Evolutionary conservation across 2,888 invertebrate genomes (phyloP).

Genomic region (Callyntrura guangdongensis): DNA sequence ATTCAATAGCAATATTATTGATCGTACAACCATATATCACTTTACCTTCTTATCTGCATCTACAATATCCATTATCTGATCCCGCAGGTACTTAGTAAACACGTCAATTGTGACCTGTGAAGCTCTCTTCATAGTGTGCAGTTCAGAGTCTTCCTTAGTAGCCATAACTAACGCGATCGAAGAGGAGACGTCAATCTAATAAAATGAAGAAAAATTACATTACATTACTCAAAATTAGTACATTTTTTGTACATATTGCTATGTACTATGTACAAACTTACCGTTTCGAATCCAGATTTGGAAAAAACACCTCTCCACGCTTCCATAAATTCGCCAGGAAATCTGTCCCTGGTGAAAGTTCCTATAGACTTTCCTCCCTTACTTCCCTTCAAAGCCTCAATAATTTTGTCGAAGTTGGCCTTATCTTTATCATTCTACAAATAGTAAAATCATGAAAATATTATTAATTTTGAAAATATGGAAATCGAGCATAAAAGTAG

Average conservation of each 20-base stretch:
- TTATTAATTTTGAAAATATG: constrained; percentile 18
- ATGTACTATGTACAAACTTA: constrained; percentile 85
- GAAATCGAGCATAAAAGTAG: no score
- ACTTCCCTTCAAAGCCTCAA: constrained; percentile 94
- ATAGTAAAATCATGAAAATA: background rate
- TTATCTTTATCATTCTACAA: constrained; percentile 97
- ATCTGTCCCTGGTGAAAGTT: constrained; percentile 96
- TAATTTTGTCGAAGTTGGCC: constrained; percentile 90
- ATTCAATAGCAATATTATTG: background rate
- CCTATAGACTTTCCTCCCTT: constrained; percentile 96
- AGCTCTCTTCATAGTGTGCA: constrained; percentile 96
- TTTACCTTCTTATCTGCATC: constrained; percentile 92
- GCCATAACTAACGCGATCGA: constrained; percentile 95
- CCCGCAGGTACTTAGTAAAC: constrained; percentile 98
- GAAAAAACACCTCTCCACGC: constrained; percentile 94
- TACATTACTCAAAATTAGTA: constrained; percentile 45
- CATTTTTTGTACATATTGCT: background rate
- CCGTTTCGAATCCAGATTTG: constrained; percentile 92
- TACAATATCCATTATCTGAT: constrained; percentile 99
- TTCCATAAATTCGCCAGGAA: constrained; percentile 96
- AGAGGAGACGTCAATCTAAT: constrained; percentile 92
- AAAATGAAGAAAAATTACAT: background rate
- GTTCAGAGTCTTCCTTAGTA: constrained; percentile 97
- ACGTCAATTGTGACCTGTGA: constrained; percentile 97
- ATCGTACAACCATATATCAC: no score